These are phyloP conservation scores for Conops quadrifasciatus DNA, from an alignment of 2,888 invertebrate genomes.

Conservation along the genomic window DNA sequence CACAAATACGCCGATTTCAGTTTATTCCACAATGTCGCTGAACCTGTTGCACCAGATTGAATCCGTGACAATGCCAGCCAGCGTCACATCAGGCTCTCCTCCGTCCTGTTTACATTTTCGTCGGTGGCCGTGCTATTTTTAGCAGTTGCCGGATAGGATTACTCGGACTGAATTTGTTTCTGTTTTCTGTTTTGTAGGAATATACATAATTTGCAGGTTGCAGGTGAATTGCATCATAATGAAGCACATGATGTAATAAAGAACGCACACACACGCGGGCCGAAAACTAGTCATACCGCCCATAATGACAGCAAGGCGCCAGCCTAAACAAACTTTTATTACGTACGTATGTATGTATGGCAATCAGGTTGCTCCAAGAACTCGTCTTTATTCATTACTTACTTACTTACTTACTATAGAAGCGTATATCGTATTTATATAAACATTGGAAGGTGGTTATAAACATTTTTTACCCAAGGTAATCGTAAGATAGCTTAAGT, in stretches of 20 bases:
- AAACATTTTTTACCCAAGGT: too few relatives aligned
- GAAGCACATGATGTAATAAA: constrained; percentile 13
- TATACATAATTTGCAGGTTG: not conserved
- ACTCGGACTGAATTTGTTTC: not conserved
- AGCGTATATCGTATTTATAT: too few relatives aligned
- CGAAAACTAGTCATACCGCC: too few relatives aligned
- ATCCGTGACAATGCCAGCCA: not conserved
- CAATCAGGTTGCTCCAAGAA: too few relatives aligned
- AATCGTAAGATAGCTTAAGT: too few relatives aligned
- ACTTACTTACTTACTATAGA: too few relatives aligned
- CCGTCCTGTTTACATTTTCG: constrained; percentile 5
- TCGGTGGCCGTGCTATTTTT: constrained; percentile 7
- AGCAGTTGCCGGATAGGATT: not conserved
- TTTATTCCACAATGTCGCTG: not conserved
- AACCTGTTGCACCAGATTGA: constrained; percentile 24
- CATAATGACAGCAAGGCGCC: too few relatives aligned
- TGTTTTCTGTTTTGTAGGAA: not conserved
- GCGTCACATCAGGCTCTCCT: not conserved
- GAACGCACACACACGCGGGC: too few relatives aligned
- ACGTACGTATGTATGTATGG: too few relatives aligned
- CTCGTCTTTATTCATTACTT: too few relatives aligned
- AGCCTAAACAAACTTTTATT: too few relatives aligned
- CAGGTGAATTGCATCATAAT: constrained; percentile 14
- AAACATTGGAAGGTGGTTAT: too few relatives aligned
- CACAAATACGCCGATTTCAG: not conserved